These are phyloP conservation scores for Rynchops niger DNA, from an alignment of 2,113 vertebrate genomes.

Conservation along the genomic window DNA sequence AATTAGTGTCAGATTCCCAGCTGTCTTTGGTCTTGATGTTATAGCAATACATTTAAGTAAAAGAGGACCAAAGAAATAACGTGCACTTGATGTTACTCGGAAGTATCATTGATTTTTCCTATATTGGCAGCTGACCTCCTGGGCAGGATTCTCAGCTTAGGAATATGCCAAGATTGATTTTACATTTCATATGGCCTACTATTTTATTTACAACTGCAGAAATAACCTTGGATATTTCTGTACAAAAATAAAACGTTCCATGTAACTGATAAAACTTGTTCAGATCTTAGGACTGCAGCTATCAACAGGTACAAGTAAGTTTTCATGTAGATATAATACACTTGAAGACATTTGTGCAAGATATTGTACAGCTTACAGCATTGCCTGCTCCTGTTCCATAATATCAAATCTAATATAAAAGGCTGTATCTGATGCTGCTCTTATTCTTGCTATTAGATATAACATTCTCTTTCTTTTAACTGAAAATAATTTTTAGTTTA, in stretches of 20 bases:
- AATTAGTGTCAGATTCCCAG: neutral
- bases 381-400: neutral
- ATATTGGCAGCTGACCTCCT: neutral
- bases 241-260: neutral
- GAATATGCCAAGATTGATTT: slow-evolving; percentile 23
- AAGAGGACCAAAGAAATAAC: neutral
- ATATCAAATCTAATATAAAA: neutral
- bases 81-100: neutral
- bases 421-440: neutral
- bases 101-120: slow-evolving; percentile 9
- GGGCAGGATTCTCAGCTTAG: neutral
- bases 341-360: neutral
- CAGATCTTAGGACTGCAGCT: neutral
- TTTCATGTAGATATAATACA: neutral
- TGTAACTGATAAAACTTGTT: neutral
- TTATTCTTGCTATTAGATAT: neutral
- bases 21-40: neutral
- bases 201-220: neutral
- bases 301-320: neutral
- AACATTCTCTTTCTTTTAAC: neutral
- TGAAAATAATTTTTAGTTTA: neutral
- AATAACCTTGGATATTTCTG: neutral
- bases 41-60: neutral
- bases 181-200: neutral
- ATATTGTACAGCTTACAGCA: neutral